Percentiles rank a stretch among this genome's conserved stretches.
Evolutionary conservation across 2,888 invertebrate species (phyloP).

Genomic region (Sinhomidia bicolor): DNA sequence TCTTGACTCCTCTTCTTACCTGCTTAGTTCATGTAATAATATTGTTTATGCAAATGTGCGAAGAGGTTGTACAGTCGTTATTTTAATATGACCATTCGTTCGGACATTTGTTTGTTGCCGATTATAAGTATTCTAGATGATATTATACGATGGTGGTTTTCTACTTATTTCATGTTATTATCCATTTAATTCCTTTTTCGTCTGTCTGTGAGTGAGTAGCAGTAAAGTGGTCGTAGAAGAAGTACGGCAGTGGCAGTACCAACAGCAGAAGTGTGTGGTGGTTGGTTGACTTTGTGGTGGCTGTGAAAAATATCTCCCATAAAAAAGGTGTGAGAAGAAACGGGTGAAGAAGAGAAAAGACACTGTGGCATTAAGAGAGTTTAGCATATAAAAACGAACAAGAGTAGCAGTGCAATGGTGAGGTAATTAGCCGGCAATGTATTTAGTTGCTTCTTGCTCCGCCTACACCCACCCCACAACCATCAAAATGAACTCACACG

Average conservation of each 20-base stretch:
- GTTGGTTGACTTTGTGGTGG: conserved; percentile 47
- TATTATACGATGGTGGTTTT: conserved; percentile 43
- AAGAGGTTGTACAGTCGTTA: conserved; percentile 50
- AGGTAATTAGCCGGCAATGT: conserved; percentile 66
- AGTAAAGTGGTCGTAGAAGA: conserved; percentile 8
- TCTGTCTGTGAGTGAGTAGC: not conserved
- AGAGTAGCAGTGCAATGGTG: conserved; percentile 33
- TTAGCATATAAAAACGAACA: not conserved
- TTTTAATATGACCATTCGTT: conserved; percentile 53
- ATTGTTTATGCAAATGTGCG: conserved; percentile 48
- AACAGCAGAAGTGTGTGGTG: conserved; percentile 30
- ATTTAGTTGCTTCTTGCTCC: conserved; percentile 64
- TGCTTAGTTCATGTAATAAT: conserved; percentile 8
- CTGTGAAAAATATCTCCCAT: conserved; percentile 39
- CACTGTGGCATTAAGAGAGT: conserved; percentile 42
- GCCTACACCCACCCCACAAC: conserved; percentile 68
- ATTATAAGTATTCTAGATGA: conserved; percentile 54
- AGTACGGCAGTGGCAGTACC: not conserved
- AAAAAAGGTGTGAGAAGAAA: conserved; percentile 68
- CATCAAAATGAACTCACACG: conserved; percentile 70
- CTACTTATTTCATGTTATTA: conserved; percentile 45
- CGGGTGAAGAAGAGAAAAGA: conserved; percentile 51
- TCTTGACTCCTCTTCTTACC: not conserved
- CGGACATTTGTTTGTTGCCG: conserved; percentile 49
- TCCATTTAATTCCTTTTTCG: conserved; percentile 25